A percentile compares a stretch with the other conserved stretches of the same genome.
Conservation (phyloP, 2,797 vertebrate species). For the Brachyrhaphis roseni region DNA sequence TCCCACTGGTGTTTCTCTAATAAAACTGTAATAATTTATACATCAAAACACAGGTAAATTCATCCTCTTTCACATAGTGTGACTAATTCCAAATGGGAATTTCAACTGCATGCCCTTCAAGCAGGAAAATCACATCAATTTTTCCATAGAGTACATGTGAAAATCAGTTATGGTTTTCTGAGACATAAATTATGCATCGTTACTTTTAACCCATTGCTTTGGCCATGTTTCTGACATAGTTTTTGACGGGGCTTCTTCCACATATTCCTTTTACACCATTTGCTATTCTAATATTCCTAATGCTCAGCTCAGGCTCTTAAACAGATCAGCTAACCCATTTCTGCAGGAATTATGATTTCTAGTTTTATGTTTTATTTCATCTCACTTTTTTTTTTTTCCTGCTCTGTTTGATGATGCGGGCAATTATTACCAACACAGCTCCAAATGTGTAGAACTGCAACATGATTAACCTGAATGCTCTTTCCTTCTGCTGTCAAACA, state of each 20-base stretch:
- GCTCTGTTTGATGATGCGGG: constrained; percentile 54
- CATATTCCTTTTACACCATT: neutral
- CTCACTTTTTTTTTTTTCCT: constrained; percentile 32
- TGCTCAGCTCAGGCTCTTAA: neutral
- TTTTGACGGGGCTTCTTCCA: neutral
- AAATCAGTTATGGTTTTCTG: neutral
- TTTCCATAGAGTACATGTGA: neutral
- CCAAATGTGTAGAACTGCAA: constrained; percentile 24
- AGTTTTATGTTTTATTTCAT: constrained; percentile 33
- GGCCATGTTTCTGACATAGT: neutral
- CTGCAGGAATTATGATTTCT: neutral
- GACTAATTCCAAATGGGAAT: neutral
- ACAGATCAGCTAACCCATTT: neutral
- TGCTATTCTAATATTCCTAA: neutral
- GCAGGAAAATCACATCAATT: neutral
- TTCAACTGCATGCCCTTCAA: neutral
- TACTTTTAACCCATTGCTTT: neutral
- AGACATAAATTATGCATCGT: neutral
- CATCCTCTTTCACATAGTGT: neutral
- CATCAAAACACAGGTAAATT: neutral
- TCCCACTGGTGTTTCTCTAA: neutral
- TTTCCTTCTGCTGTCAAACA: constrained; percentile 38
- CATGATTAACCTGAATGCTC: constrained; percentile 48
- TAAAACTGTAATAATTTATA: neutral
- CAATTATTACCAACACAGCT: constrained; percentile 58